Percentiles rank a stretch among this genome's conserved stretches.
phyloP scores from a whole-genome alignment of 2,797 vertebrate species.

The Brachymystax lenok region DNA sequence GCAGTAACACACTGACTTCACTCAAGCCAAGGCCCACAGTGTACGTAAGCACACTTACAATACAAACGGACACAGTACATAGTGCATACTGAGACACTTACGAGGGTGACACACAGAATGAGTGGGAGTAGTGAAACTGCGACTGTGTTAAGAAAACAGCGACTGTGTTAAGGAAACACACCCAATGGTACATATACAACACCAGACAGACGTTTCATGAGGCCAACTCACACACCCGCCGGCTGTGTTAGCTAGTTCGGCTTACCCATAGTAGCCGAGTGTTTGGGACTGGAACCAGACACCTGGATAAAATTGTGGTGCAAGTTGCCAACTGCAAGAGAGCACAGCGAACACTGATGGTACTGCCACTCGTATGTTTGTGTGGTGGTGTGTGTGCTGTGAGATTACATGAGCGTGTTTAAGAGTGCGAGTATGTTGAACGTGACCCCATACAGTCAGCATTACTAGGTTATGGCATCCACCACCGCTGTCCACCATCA shows the following conservation, averaged over 20 bases:
- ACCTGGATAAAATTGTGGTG: conserved; percentile 85
- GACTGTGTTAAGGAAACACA: conserved; percentile 15
- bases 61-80: conserved; percentile 3
- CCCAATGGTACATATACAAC: conserved; percentile 42
- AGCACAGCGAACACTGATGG: conserved; percentile 76
- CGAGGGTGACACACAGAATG: not conserved
- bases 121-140: not conserved
- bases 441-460: not conserved
- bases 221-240: conserved; percentile 22
- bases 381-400: conserved; percentile 16
- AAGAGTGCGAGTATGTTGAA: not conserved
- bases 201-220: conserved; percentile 54
- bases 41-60: conserved; percentile 38
- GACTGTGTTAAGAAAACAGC: not conserved
- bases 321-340: conserved; percentile 83
- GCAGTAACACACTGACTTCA: conserved; percentile 6
- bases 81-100: not conserved
- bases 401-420: not conserved
- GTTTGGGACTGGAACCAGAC: conserved; percentile 85
- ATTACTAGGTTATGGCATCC: conserved; percentile 1
- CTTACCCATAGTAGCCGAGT: conserved; percentile 79
- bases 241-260: conserved; percentile 41
- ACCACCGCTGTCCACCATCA: not conserved
- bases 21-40: conserved; percentile 39
- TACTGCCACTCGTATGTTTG: conserved; percentile 50